A percentile compares a stretch with the other conserved stretches of the same genome.
Conservation (phyloP, 2,113 vertebrate species). For the Hydropotes inermis region DNA sequence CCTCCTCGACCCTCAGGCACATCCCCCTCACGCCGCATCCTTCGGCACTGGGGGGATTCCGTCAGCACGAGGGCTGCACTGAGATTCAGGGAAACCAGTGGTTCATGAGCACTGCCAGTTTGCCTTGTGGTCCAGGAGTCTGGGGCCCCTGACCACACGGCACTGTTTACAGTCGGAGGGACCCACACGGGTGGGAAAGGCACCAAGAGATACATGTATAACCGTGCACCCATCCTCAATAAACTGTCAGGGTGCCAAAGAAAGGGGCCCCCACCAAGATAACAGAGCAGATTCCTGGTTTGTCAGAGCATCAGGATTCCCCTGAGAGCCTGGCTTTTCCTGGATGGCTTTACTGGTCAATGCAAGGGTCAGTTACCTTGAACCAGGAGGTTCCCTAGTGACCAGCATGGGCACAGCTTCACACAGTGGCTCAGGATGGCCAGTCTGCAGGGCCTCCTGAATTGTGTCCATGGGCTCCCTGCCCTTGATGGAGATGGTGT, state of each 20-base stretch:
- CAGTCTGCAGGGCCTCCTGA: rapidly evolving
- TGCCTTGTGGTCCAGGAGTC: neutral
- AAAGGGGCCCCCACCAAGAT: neutral
- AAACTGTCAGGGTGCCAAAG: neutral
- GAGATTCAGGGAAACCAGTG: neutral
- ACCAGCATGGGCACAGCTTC: neutral
- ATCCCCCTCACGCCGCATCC: rapidly evolving
- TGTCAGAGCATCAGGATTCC: rapidly evolving
- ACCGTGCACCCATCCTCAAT: neutral
- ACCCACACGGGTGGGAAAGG: neutral
- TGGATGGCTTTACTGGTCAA: too few relatives aligned
- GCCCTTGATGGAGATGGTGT: neutral
- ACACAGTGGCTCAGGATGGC: neutral
- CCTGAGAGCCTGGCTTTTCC: neutral
- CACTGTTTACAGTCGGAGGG: slow-evolving; percentile 7
- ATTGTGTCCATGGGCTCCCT: too few relatives aligned
- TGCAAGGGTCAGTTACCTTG: neutral
- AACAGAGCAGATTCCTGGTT: neutral
- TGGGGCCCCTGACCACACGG: neutral
- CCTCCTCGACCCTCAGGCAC: neutral
- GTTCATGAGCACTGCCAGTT: rapidly evolving
- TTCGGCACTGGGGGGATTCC: neutral
- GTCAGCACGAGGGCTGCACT: rapidly evolving
- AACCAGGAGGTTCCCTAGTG: neutral
- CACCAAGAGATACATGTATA: neutral